Percentiles rank a stretch among this genome's conserved stretches.
Evolutionary conservation across 2,797 vertebrate genomes (phyloP).

Genomic region (Epinephelus malabaricus): DNA sequence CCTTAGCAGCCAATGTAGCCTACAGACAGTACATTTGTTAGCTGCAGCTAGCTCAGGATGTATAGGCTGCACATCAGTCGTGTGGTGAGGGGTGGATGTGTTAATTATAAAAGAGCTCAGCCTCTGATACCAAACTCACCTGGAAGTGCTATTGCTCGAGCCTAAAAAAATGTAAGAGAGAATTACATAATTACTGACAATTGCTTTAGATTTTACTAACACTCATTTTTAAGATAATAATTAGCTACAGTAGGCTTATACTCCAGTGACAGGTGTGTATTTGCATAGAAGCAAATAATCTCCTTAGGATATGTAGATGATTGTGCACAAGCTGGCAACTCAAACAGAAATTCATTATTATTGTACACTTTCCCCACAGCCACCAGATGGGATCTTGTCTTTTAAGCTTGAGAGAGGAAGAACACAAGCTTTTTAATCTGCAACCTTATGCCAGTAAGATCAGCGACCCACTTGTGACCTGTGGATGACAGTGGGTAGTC

Average conservation of each 20-base stretch:
- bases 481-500: conserved; percentile 27
- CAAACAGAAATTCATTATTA: conserved; percentile 1
- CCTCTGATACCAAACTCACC: background rate
- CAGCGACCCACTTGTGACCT: conserved; percentile 32
- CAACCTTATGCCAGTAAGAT: conserved; percentile 37
- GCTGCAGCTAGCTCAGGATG: background rate
- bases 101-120: background rate
- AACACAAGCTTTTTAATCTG: conserved; percentile 49
- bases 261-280: background rate
- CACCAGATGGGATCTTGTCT: conserved; percentile 2
- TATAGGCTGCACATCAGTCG: background rate
- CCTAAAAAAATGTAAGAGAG: background rate
- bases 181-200: background rate
- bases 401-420: conserved; percentile 25
- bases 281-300: background rate
- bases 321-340: background rate
- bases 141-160: too few species aligned
- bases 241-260: background rate
- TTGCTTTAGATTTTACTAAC: background rate
- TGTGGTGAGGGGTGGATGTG: background rate
- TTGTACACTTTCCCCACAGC: background rate
- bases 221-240: background rate
- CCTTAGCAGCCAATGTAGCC: background rate
- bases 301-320: background rate
- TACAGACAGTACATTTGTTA: background rate